These are phyloP conservation scores for Drosophila biarmipes DNA, from an alignment of 1,140 invertebrate species.

Conservation along the genomic window DNA sequence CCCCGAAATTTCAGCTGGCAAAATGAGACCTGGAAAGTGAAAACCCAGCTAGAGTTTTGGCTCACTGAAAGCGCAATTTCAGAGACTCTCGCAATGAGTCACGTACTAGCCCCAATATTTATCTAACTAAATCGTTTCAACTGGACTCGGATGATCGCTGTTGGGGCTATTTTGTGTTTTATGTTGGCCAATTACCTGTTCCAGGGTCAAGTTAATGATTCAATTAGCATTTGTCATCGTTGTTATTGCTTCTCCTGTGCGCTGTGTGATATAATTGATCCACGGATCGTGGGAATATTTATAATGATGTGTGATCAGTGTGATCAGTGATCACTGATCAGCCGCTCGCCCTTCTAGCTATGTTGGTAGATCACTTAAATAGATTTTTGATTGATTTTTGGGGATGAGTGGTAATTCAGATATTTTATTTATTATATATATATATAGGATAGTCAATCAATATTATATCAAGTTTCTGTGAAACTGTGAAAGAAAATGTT, in stretches of 20 bases:
- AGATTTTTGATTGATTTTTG: not conserved
- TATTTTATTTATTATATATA: too few species aligned
- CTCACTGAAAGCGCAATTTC: not conserved
- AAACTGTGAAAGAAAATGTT: too few species aligned
- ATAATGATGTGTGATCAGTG: slow-evolving; percentile 48
- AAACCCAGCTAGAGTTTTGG: slow-evolving; percentile 20
- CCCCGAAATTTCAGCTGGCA: not conserved
- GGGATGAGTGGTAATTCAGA: too few species aligned
- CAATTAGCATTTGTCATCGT: slow-evolving; percentile 80
- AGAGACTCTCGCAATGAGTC: slow-evolving; percentile 11
- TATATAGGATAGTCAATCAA: too few species aligned
- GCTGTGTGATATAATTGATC: slow-evolving; percentile 56
- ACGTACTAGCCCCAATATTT: slow-evolving; percentile 49
- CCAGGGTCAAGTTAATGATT: slow-evolving; percentile 79
- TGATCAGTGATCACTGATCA: too few species aligned
- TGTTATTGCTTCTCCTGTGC: slow-evolving; percentile 19
- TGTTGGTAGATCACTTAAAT: slow-evolving; percentile 15
- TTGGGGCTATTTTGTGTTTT: slow-evolving; percentile 50
- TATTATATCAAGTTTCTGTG: too few species aligned
- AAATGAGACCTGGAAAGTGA: slow-evolving; percentile 56
- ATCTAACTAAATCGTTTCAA: slow-evolving; percentile 43
- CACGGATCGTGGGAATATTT: slow-evolving; percentile 78
- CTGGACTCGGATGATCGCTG: slow-evolving; percentile 13
- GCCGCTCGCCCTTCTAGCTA: not conserved
- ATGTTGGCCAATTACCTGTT: slow-evolving; percentile 71